Conservation (phyloP, 1,140 invertebrate species). For the Drosophila gunungcola region DNA sequence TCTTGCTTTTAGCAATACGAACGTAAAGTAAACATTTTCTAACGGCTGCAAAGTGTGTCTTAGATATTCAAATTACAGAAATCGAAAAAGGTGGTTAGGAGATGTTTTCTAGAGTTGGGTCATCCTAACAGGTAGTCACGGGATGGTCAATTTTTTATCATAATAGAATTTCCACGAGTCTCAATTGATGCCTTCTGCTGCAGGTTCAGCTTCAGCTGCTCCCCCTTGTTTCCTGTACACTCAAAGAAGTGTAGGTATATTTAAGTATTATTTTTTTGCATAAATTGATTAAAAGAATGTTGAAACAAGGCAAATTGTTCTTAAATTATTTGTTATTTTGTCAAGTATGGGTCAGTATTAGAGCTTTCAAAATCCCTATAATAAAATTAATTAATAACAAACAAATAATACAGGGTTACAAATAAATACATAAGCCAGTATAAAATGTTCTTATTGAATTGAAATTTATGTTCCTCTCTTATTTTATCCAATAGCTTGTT, state of each 20-base stretch:
- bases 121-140: constrained; percentile 27
- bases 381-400: too few species aligned
- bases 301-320: too few species aligned
- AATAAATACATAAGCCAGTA: too few species aligned
- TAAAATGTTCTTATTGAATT: too few species aligned
- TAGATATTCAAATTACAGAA: constrained; percentile 68
- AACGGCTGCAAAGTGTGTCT: constrained; percentile 22
- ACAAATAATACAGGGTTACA: too few species aligned
- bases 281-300: too few species aligned
- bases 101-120: constrained; percentile 2
- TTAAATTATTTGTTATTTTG: too few species aligned
- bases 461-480: not conserved
- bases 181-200: constrained; percentile 43
- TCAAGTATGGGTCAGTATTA: too few species aligned
- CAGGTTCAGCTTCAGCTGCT: constrained; percentile 30
- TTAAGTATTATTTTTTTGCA: too few species aligned
- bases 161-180: constrained; percentile 67
- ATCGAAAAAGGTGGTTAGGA: not conserved
- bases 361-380: too few species aligned
- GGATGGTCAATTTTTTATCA: constrained; percentile 46
- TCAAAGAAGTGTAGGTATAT: not conserved
- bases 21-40: constrained; percentile 50
- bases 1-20: constrained; percentile 53
- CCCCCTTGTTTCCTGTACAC: constrained; percentile 18
- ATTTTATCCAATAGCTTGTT: not conserved